Conservation (phyloP, 37 sponge, comb jelly and placozoan species). For the Crambe crambe region DNA sequence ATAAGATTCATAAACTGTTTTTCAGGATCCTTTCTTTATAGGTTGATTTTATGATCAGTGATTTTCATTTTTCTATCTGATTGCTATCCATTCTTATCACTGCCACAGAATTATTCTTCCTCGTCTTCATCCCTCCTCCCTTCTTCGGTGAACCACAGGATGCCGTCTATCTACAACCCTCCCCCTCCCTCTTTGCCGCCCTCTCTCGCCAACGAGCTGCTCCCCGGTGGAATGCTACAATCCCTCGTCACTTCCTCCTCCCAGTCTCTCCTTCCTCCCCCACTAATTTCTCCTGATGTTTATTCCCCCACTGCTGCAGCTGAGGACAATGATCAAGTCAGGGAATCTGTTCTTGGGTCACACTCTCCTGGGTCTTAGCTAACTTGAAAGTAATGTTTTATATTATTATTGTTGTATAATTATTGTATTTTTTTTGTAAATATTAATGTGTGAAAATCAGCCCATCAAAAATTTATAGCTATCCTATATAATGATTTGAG, state of each 20-base stretch:
- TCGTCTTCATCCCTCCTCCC: background rate
- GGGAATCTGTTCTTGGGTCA: background rate
- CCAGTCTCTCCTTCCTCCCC: constrained; percentile 14
- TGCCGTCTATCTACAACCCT: constrained; percentile 4
- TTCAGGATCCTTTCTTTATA: too few relatives aligned
- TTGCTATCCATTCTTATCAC: too few relatives aligned
- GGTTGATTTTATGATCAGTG: too few relatives aligned
- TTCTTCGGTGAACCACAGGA: background rate
- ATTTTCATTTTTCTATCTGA: too few relatives aligned
- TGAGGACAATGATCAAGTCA: background rate
- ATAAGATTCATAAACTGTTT: too few relatives aligned
- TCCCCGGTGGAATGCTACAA: constrained; percentile 5
- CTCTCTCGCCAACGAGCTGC: background rate
- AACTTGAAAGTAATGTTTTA: too few relatives aligned
- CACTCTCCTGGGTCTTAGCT: background rate
- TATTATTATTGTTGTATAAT: too few relatives aligned
- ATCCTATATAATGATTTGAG: too few relatives aligned
- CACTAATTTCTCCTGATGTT: background rate
- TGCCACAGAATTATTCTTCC: background rate
- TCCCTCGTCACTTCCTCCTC: background rate
- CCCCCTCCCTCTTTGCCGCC: background rate
- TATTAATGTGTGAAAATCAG: too few relatives aligned
- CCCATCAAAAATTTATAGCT: too few relatives aligned
- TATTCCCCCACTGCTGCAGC: background rate
- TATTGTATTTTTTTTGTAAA: too few relatives aligned